These are phyloP conservation scores for Forbesichthys papilliferus DNA, from an alignment of 2,113 vertebrate genomes.

Conservation along the genomic window DNA sequence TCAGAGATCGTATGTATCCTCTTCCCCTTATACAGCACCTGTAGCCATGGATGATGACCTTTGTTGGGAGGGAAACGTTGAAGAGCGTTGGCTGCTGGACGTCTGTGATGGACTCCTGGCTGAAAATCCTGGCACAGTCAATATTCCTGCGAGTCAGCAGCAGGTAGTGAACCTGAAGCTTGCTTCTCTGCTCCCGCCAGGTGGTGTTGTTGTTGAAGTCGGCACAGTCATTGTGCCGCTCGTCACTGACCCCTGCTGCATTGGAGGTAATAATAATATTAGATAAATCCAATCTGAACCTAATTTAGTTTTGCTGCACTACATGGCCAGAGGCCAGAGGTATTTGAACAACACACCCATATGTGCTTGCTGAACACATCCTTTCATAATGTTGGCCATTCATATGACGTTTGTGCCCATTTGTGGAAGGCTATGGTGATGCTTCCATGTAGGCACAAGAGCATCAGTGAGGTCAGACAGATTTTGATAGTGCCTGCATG, in stretches of 20 bases:
- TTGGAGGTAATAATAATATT: neutral
- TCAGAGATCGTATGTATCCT: neutral
- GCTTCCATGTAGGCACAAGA: too few relatives aligned
- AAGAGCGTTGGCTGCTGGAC: constrained; percentile 74
- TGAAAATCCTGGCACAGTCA: constrained; percentile 79
- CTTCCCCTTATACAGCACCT: constrained; percentile 74
- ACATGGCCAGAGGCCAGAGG: too few relatives aligned
- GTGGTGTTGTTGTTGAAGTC: constrained; percentile 70
- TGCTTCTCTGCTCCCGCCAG: constrained; percentile 56
- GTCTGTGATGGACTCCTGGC: constrained; percentile 49
- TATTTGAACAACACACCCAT: too few relatives aligned
- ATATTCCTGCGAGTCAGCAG: constrained; percentile 79
- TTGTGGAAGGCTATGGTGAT: too few relatives aligned
- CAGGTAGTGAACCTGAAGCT: constrained; percentile 82
- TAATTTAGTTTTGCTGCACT: neutral
- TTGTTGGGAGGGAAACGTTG: constrained; percentile 82
- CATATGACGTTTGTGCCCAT: too few relatives aligned
- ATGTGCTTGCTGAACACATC: too few relatives aligned
- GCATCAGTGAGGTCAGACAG: too few relatives aligned
- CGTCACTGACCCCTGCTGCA: constrained; percentile 40
- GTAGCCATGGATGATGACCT: constrained; percentile 94
- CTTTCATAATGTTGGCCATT: too few relatives aligned
- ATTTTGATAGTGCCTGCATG: too few relatives aligned
- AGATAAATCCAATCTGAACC: neutral
- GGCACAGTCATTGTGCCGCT: constrained; percentile 48